Percentiles rank a stretch among this genome's conserved stretches.
Conservation (phyloP, 2,113 vertebrate species). For the Prionailurus bengalensis region DNA sequence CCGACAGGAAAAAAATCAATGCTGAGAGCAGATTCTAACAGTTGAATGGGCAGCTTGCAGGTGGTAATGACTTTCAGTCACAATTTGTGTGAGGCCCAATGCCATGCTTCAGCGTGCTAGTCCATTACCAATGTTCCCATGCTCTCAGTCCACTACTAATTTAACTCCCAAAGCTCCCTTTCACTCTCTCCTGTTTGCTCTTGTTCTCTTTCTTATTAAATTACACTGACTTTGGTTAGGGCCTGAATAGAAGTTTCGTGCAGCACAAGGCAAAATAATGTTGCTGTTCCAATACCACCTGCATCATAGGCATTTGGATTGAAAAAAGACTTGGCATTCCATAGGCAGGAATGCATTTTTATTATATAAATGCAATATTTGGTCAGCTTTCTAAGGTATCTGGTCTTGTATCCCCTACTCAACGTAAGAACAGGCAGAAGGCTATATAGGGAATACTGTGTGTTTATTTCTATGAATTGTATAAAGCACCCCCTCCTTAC, state of each 20-base stretch:
- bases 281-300: neutral
- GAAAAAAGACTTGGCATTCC: neutral
- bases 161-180: slow-evolving; percentile 53
- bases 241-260: neutral
- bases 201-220: slow-evolving; percentile 54
- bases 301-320: neutral
- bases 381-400: neutral
- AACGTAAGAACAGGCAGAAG: neutral
- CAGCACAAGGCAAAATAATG: slow-evolving; percentile 32
- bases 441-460: neutral
- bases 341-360: neutral
- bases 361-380: neutral
- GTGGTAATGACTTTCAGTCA: slow-evolving; percentile 77
- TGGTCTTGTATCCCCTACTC: neutral
- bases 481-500: neutral
- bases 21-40: slow-evolving; percentile 46
- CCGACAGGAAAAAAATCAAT: slow-evolving; percentile 53
- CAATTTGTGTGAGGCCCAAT: slow-evolving; percentile 28
- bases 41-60: slow-evolving; percentile 47
- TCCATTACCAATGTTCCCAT: slow-evolving; percentile 45
- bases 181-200: neutral
- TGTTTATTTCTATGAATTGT: neutral
- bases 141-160: slow-evolving; percentile 47
- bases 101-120: neutral
- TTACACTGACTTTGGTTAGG: slow-evolving; percentile 44